Evolutionary conservation across 2,888 invertebrate species (phyloP).

Genomic region (Agrilus mali): DNA sequence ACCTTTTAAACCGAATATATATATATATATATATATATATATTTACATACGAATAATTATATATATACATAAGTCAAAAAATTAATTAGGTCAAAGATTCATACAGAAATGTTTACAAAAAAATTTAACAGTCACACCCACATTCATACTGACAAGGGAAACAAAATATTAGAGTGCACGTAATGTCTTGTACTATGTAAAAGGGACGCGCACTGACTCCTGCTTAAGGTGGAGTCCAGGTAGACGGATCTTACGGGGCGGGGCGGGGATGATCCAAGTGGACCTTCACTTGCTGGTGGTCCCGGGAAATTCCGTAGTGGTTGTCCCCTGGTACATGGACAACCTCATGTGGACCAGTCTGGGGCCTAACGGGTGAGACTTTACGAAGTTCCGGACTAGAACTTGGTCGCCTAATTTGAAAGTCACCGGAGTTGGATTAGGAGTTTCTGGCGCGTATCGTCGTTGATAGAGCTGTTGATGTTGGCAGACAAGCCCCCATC

Average conservation of each 20-base stretch:
- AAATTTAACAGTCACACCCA: too few species aligned
- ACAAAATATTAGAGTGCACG: too few species aligned
- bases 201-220: too few species aligned
- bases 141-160: too few species aligned
- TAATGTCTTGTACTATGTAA: too few species aligned
- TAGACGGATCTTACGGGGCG: neutral
- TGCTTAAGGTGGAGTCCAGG: too few species aligned
- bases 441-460: neutral
- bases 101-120: too few species aligned
- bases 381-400: neutral
- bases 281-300: neutral
- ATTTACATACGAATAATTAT: too few species aligned
- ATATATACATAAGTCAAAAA: too few species aligned
- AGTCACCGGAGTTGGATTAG: neutral
- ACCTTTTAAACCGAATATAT: too few species aligned
- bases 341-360: neutral
- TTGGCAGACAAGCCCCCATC: neutral
- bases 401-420: neutral
- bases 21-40: too few species aligned
- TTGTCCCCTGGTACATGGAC: neutral
- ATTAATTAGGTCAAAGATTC: too few species aligned
- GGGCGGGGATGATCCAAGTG: constrained; percentile 2
- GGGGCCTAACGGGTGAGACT: neutral
- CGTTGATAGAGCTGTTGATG: neutral
- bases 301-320: neutral